phyloP scores from a whole-genome alignment of 1,140 invertebrate genomes.

The Aphelenchoides besseyi region DNA sequence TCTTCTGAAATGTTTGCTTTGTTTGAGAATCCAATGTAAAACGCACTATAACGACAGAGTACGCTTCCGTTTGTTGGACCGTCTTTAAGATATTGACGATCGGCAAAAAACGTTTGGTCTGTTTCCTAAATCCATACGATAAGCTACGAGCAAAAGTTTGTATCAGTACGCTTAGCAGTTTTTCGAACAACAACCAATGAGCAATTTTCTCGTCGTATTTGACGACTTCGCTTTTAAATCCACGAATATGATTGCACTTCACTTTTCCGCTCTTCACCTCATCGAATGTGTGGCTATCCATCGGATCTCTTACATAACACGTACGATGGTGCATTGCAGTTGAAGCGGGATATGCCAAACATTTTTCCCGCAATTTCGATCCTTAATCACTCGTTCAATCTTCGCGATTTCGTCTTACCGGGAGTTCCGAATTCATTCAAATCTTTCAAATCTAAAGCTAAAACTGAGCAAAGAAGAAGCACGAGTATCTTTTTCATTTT shows the following conservation, averaged over 20 bases:
- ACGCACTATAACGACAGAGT: conserved; percentile 11
- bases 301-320: conserved; percentile 1
- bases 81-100: background rate
- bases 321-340: background rate
- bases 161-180: background rate
- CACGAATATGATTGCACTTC: background rate
- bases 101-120: background rate
- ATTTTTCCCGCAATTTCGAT: background rate
- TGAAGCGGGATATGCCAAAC: background rate
- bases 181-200: background rate
- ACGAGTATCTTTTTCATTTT: background rate
- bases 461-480: background rate
- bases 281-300: background rate
- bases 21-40: no score
- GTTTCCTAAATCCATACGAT: background rate
- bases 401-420: background rate
- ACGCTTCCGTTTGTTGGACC: conserved; percentile 2
- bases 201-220: background rate
- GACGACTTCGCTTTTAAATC: background rate
- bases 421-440: conserved; percentile 13
- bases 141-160: background rate
- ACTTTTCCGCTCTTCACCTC: background rate
- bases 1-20: conserved; percentile 7
- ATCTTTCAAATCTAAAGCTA: background rate
- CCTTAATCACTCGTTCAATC: background rate